phyloP scores from a whole-genome alignment of 2,888 invertebrate species.

The Psylliodes chrysocephalus region DNA sequence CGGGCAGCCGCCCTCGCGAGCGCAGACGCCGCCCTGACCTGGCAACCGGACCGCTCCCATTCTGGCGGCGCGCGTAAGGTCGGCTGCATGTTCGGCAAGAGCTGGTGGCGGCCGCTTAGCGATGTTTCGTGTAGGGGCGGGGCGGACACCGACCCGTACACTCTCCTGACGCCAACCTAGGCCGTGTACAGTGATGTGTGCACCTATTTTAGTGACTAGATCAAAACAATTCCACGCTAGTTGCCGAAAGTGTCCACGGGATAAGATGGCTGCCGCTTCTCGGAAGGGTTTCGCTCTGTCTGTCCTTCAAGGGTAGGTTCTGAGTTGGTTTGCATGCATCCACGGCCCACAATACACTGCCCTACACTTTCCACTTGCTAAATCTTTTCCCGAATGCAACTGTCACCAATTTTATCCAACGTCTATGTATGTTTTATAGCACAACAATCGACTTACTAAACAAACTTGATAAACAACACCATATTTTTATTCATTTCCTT shows the following conservation, averaged over 20 bases:
- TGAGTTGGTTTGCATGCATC: constrained; percentile 30
- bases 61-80: constrained; percentile 68
- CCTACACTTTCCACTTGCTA: constrained; percentile 14
- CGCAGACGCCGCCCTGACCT: constrained; percentile 60
- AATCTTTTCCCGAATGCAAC: not conserved
- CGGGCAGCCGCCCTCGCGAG: constrained; percentile 28
- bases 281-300: constrained; percentile 52
- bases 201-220: constrained; percentile 50
- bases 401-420: constrained; percentile 14
- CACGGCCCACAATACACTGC: constrained; percentile 6
- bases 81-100: constrained; percentile 62
- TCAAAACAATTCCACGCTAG: constrained; percentile 40
- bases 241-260: constrained; percentile 42
- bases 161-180: constrained; percentile 60
- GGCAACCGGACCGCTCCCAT: constrained; percentile 67
- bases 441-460: not conserved
- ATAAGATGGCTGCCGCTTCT: constrained; percentile 62
- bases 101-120: constrained; percentile 62
- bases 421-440: not conserved
- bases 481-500: no score
- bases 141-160: constrained; percentile 61
- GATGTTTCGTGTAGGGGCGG: constrained; percentile 64
- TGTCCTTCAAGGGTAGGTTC: constrained; percentile 57
- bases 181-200: constrained; percentile 56
- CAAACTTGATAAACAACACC: constrained; percentile 22